These are phyloP conservation scores for Sarcophaga carnaria DNA, from an alignment of 2,888 invertebrate species.

Conservation along the genomic window DNA sequence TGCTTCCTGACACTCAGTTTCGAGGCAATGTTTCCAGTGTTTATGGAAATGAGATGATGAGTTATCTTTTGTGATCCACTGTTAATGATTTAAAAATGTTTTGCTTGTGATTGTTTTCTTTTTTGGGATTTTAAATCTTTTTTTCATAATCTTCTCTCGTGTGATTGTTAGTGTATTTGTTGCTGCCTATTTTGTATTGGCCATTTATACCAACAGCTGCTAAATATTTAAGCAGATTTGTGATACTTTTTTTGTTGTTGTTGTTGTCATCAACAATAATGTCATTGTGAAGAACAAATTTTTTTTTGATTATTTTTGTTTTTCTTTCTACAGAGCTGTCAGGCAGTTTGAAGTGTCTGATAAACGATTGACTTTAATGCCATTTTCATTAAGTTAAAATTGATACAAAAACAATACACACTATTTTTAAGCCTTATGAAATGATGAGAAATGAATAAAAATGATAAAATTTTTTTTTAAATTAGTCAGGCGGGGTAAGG, in stretches of 20 bases:
- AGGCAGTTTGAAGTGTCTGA: not conserved
- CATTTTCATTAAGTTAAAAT: conserved; percentile 8
- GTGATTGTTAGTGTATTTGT: no score
- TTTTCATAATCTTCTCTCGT: no score
- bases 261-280: not conserved
- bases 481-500: not conserved
- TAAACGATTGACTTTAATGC: conserved; percentile 5
- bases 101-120: no score
- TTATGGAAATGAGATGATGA: no score
- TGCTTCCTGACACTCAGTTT: no score
- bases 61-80: no score
- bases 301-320: not conserved
- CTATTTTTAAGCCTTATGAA: not conserved
- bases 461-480: not conserved
- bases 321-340: not conserved
- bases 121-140: no score
- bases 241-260: not conserved
- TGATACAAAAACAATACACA: not conserved
- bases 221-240: conserved; percentile 17
- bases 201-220: not conserved
- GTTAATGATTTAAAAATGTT: no score
- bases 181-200: no score
- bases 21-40: no score
- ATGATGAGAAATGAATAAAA: no score
- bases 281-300: no score